Evolutionary conservation across 2,113 vertebrate species (phyloP).

Genomic region (Himantopus leucocephalus): DNA sequence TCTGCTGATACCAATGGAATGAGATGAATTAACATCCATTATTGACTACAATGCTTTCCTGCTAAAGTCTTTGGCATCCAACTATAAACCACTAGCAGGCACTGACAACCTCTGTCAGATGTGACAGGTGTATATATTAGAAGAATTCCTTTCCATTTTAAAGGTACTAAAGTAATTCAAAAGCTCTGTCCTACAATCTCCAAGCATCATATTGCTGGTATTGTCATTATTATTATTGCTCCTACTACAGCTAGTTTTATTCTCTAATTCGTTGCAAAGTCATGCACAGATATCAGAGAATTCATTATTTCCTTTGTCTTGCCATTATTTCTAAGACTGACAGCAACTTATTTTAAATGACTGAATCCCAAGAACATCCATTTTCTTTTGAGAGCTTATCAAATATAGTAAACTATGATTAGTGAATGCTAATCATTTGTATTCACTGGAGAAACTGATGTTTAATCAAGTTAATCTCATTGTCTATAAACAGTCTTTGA

Average conservation of each 20-base stretch:
- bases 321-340: conserved; percentile 1
- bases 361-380: not conserved
- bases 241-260: not conserved
- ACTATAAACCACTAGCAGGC: not conserved
- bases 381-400: conserved; percentile 1
- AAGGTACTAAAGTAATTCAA: not conserved
- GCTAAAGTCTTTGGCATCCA: not conserved
- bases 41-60: not conserved
- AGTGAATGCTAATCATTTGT: not conserved
- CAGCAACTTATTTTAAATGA: not conserved
- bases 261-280: not conserved
- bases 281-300: not conserved
- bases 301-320: not conserved
- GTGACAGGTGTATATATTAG: not conserved
- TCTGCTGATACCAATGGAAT: not conserved
- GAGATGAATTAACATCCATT: not conserved
- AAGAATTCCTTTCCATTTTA: not conserved
- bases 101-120: not conserved
- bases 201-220: fast-evolving
- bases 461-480: conserved; percentile 11
- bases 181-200: not conserved
- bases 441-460: not conserved
- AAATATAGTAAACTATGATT: not conserved
- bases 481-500: conserved; percentile 27
- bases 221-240: not conserved